These are phyloP conservation scores for Procavia capensis DNA, from an alignment of 2,113 vertebrate species.

Conservation along the genomic window DNA sequence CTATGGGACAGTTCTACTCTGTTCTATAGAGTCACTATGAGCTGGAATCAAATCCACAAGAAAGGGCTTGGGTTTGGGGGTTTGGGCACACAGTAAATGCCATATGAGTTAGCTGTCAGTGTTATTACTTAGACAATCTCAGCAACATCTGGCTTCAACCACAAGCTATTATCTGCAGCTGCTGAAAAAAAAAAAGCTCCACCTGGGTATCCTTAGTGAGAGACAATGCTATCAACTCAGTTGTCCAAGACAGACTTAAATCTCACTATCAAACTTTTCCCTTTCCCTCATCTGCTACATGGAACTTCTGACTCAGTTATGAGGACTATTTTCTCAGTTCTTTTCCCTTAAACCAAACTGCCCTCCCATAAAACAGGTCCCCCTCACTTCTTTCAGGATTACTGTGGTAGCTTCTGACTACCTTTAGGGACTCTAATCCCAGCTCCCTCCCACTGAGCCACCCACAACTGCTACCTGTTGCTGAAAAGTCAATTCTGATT, in stretches of 20 bases:
- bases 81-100: not conserved
- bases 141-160: not conserved
- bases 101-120: slow-evolving; percentile 8
- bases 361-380: not conserved
- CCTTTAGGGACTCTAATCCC: not conserved
- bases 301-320: not conserved
- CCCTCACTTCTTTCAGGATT: slow-evolving; percentile 16
- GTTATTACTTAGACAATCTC: not conserved
- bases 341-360: not conserved
- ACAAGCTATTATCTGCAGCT: not conserved
- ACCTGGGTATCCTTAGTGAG: not conserved
- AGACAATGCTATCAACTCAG: not conserved
- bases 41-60: no score
- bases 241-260: not conserved
- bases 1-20: no score
- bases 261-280: not conserved
- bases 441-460: not conserved
- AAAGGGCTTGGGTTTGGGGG: no score
- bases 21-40: no score
- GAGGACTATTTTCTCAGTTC: not conserved
- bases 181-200: not conserved
- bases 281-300: not conserved
- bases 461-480: not conserved
- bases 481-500: no score
- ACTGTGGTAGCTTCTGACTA: not conserved